phyloP scores from a whole-genome alignment of 2,797 vertebrate species.

The Choloepus didactylus region DNA sequence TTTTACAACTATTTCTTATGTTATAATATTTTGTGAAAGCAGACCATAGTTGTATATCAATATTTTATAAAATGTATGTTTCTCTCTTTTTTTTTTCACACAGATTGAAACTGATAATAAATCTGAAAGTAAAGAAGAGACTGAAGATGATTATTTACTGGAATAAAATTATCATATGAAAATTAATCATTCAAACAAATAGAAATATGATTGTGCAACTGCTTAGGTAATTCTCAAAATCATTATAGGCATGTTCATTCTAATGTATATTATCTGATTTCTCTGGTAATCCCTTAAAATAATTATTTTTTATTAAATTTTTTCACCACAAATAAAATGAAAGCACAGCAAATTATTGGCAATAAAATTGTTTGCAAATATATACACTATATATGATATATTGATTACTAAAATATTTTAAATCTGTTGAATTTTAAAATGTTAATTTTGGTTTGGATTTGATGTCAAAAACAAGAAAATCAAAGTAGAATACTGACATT shows the following conservation, averaged over 20 bases:
- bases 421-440: neutral
- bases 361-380: neutral
- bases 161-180: conserved; percentile 45
- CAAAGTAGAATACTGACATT: neutral
- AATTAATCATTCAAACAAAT: neutral
- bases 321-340: neutral
- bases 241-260: neutral
- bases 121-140: conserved; percentile 52
- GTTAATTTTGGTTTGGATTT: neutral
- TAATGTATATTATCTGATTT: neutral
- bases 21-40: neutral
- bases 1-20: neutral
- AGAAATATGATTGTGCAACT: neutral
- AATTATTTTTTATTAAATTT: neutral
- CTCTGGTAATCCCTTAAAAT: neutral
- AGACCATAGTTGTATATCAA: neutral
- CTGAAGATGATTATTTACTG: conserved; percentile 60
- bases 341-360: neutral
- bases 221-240: neutral
- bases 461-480: neutral
- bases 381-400: neutral
- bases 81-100: conserved; percentile 42
- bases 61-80: neutral
- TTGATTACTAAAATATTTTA: neutral
- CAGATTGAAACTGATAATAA: conserved; percentile 67